phyloP scores from a whole-genome alignment of 2,797 vertebrate species.

The Squalus acanthias region DNA sequence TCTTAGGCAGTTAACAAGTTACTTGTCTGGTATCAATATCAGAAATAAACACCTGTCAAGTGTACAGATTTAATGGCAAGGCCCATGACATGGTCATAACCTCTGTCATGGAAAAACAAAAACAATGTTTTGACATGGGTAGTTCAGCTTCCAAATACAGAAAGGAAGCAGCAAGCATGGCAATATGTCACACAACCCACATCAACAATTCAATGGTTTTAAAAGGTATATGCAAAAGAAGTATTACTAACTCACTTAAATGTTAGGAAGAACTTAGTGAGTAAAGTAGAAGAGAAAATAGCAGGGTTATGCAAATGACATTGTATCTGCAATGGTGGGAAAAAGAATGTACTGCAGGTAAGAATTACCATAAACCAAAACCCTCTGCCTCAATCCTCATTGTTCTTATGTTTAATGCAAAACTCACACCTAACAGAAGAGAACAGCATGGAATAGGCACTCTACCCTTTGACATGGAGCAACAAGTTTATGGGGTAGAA shows the following conservation, averaged over 20 bases:
- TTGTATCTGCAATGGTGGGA: neutral
- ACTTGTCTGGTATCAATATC: neutral
- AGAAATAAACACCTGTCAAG: slow-evolving; percentile 13
- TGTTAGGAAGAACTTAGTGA: neutral
- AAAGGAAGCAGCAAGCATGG: neutral
- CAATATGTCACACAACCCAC: neutral
- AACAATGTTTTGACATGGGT: neutral
- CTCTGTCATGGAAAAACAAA: slow-evolving; percentile 12
- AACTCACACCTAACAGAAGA: neutral
- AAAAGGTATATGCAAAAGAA: neutral
- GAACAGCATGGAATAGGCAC: neutral
- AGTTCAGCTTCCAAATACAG: neutral
- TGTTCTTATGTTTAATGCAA: neutral
- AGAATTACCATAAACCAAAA: neutral
- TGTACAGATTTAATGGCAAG: neutral
- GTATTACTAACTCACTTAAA: neutral
- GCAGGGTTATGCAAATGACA: neutral
- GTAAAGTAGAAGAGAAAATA: neutral
- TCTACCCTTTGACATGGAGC: neutral
- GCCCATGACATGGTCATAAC: neutral
- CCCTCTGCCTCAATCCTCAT: neutral
- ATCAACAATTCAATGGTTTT: neutral
- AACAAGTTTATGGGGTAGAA: neutral
- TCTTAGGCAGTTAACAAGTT: neutral
- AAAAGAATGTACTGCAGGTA: neutral